These are phyloP conservation scores for Parasteatoda tepidariorum DNA, from an alignment of 1,140 invertebrate genomes.

Conservation along the genomic window DNA sequence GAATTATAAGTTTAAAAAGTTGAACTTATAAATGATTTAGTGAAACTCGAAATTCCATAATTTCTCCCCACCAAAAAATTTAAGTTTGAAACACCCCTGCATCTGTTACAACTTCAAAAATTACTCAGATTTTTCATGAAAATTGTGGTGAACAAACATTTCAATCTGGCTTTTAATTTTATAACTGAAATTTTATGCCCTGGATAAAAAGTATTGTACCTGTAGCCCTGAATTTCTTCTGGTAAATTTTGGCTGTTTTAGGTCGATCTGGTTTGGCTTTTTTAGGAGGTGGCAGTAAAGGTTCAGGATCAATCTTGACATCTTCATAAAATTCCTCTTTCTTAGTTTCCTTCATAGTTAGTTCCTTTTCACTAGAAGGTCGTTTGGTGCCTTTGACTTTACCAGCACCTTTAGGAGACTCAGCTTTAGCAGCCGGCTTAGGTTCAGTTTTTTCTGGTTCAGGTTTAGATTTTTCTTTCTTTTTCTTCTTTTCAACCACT, in stretches of 20 bases:
- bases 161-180: too few species aligned
- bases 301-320: conserved; percentile 58
- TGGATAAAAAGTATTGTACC: conserved; percentile 65
- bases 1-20: too few species aligned
- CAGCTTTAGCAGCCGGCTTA: background rate
- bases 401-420: conserved; percentile 19
- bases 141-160: too few species aligned
- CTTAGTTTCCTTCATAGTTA: too few species aligned
- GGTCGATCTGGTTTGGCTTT: conserved; percentile 71
- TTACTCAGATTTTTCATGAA: too few species aligned
- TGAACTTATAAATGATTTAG: too few species aligned
- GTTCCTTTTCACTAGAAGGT: conserved; percentile 25
- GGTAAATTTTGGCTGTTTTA: conserved; percentile 88
- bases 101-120: too few species aligned
- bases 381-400: conserved; percentile 39
- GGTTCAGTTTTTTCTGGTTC: conserved; percentile 69
- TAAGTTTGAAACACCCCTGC: too few species aligned
- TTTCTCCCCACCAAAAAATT: too few species aligned
- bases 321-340: conserved; percentile 50
- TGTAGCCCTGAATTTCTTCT: conserved; percentile 87
- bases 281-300: conserved; percentile 43
- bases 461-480: conserved; percentile 69
- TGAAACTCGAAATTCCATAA: too few species aligned
- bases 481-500: conserved; percentile 65
- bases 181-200: too few species aligned